These are phyloP conservation scores for Monopterus albus DNA, from an alignment of 2,113 vertebrate genomes.

Conservation along the genomic window DNA sequence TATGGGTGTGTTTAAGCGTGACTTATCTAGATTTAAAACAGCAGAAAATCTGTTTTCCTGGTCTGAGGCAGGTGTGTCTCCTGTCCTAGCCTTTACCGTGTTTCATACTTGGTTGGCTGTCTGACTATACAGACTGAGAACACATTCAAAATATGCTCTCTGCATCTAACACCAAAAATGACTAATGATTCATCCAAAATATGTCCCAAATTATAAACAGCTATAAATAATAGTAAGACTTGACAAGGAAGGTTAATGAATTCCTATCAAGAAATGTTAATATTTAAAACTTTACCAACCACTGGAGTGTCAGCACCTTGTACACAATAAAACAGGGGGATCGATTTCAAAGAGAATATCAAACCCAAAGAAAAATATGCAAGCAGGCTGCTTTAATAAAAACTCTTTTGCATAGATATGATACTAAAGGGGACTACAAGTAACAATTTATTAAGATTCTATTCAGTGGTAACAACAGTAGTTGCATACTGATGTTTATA, in stretches of 20 bases:
- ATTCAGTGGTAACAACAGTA: constrained; percentile 20
- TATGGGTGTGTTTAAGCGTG: constrained; percentile 62
- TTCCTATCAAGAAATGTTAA: not conserved
- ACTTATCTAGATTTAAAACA: constrained; percentile 74
- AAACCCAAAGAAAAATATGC: constrained; percentile 35
- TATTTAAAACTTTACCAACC: not conserved
- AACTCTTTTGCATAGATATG: constrained; percentile 16
- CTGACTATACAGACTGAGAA: constrained; percentile 57
- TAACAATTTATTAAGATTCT: constrained; percentile 38
- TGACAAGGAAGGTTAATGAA: not conserved
- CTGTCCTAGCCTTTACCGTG: constrained; percentile 43
- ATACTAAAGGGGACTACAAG: constrained; percentile 36
- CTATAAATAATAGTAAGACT: not conserved
- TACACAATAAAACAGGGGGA: constrained; percentile 27
- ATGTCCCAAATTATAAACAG: not conserved
- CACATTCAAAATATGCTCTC: constrained; percentile 44
- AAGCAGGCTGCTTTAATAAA: constrained; percentile 27
- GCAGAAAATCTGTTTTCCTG: constrained; percentile 73
- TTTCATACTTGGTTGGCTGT: constrained; percentile 74
- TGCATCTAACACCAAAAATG: not conserved
- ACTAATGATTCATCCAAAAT: not conserved
- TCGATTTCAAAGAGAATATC: constrained; percentile 42
- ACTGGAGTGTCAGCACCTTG: constrained; percentile 12
- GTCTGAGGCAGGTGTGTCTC: constrained; percentile 51
- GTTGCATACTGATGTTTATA: constrained; percentile 13